Base-by-base conservation (phyloP, 2,888 invertebrate genomes). In the Pherbina coryleti region DNA sequence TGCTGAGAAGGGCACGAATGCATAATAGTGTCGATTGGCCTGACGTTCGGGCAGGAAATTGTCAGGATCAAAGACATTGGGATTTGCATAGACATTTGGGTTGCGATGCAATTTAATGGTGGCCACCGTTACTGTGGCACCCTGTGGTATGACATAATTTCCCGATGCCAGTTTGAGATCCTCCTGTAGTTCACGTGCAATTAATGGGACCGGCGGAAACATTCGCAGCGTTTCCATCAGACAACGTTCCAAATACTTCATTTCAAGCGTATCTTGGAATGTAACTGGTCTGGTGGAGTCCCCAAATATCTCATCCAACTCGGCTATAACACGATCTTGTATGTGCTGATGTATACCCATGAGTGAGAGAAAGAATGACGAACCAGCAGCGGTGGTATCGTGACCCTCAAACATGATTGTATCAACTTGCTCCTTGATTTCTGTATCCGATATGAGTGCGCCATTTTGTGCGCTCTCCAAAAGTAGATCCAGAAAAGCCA, bases 371-470 rank as follows among this genome's bases (percentile, higher is more conserved):
- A 94, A 93, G 91, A 95, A 95, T 85, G 95, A 95, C 83, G 94
- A 95, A 14, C 94, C 95, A 34, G 95, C 94, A 3, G 95, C 95
- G 3, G 95, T 95, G 2, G 95, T 96, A 84, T 95, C 95, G 86
- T 95, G 95, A 62, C 95, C 95, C 92, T 97, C 94, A 87, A 95
- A 95, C 95, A 96, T 95, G 83, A 96, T 95, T 0, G 95, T 95
- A 86, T 95, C 94, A 0, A 95, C 95, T 92, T 96, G 95, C 86
- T 96, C 95, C 84, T 94, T 93, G 82, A 96, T 94, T 90, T 96
- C 95, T 80, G 93, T 92, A 79, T 95, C 95, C 34, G 93, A 92
- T 76, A 95, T 92, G 60, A 92, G 92, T 76, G 92, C 93, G 9
- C 94, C 94, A 78, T 93, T 94, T 81, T 94, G 93, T 78, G 95